A percentile compares a stretch with the other conserved stretches of the same genome.
Evolutionary conservation across 2,888 invertebrate species (phyloP).

Genomic region (Zygothrica quintamaculata): DNA sequence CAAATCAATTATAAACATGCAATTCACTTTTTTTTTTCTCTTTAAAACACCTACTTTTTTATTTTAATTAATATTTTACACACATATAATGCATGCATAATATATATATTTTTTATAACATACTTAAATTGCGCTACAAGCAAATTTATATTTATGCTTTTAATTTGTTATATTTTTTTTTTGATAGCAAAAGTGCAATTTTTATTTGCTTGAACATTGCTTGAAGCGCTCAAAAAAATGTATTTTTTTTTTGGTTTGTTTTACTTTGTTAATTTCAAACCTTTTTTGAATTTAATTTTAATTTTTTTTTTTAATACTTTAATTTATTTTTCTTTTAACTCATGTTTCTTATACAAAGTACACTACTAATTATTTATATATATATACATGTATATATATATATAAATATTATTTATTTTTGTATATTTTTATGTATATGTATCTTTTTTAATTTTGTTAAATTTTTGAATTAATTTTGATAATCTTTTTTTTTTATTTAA

Average conservation of each 20-base stretch:
- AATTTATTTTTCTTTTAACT: constrained; percentile 21
- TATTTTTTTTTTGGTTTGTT: too few species aligned
- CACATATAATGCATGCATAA: constrained; percentile 39
- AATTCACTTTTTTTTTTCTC: constrained; percentile 40
- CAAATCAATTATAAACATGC: constrained; percentile 17
- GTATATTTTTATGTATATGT: constrained; percentile 29
- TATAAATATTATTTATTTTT: constrained; percentile 25
- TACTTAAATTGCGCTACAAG: constrained; percentile 20
- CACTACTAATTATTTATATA: constrained; percentile 40
- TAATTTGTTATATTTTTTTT: constrained; percentile 2
- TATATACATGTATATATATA: constrained; percentile 21
- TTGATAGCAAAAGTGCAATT: constrained; percentile 15
- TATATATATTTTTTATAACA: constrained; percentile 10
- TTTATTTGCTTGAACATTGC: constrained; percentile 14
- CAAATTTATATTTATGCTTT: constrained; percentile 16
- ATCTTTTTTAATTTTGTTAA: constrained; percentile 40
- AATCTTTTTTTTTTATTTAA: constrained; percentile 35
- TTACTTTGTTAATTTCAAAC: constrained; percentile 19
- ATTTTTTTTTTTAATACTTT: constrained; percentile 55
- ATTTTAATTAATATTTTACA: constrained; percentile 37
- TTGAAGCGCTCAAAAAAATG: constrained; percentile 41
- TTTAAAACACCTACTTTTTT: constrained; percentile 20
- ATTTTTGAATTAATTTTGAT: constrained; percentile 29
- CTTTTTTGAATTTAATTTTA: constrained; percentile 15
- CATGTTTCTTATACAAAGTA: constrained; percentile 54